Evolutionary conservation across 2,797 vertebrate species (phyloP).

Genomic region (Novumbra hubbsi): DNA sequence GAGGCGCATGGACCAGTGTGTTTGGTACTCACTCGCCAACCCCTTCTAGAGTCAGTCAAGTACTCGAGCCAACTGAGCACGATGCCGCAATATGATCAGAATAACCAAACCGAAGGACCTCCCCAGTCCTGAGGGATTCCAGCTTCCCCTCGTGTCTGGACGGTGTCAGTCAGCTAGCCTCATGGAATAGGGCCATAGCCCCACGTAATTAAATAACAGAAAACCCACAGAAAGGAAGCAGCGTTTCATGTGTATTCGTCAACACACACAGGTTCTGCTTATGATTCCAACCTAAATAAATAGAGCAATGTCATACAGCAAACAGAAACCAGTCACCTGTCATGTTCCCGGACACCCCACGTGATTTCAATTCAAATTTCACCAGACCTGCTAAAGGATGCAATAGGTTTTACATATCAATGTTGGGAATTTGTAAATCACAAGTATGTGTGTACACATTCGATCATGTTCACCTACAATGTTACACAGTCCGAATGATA

Average conservation of each 20-base stretch:
- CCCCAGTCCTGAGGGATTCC: too few relatives aligned
- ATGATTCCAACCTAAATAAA: neutral
- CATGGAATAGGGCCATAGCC: too few relatives aligned
- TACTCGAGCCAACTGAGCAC: too few relatives aligned
- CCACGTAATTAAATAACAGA: neutral
- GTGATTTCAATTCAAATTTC: neutral
- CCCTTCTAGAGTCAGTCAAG: too few relatives aligned
- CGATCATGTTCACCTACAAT: neutral
- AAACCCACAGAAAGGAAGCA: neutral
- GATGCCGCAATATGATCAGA: too few relatives aligned
- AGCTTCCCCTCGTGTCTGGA: too few relatives aligned
- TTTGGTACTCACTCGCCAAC: too few relatives aligned
- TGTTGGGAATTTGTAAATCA: neutral
- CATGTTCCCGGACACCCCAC: neutral
- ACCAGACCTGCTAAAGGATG: neutral
- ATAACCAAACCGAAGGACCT: too few relatives aligned
- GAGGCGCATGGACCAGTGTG: too few relatives aligned
- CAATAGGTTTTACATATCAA: neutral
- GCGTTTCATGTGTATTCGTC: neutral
- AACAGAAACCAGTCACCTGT: neutral
- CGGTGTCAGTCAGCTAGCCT: too few relatives aligned
- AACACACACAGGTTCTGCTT: too few relatives aligned
- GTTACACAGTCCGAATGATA: neutral
- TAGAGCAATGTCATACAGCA: neutral
- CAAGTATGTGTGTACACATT: neutral